Evolutionary conservation across 2,113 vertebrate genomes (phyloP), one percentile per base, ranked within the genome.

Genomic region (Strix aluco): DNA sequence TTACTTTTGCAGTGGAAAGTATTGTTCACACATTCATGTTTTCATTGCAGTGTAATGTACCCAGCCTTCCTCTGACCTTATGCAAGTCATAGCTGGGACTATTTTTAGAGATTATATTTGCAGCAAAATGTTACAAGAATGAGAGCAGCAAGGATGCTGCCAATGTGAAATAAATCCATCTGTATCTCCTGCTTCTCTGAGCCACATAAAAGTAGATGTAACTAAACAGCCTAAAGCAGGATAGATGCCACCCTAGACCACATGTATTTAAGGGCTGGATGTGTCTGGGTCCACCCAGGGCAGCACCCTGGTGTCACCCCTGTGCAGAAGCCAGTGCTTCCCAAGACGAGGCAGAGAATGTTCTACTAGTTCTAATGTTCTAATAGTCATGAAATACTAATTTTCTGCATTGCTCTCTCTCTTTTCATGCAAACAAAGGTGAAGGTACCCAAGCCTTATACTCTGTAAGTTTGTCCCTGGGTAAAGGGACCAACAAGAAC

Each of bases 51-150:
- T 65, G 90, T 86, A 96, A 96, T 91, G 89, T 58, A 87, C 78
- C 81, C 92, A 95, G 91, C 81, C 91, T 94, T 95, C 71, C 78
- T 90, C 92, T 97, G 95, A 96, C 95, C 94, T 96, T 97, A 93
- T 88, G 94, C 95, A 90, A 97, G 96, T 97, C 93, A 93, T 93
- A 51, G 70, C 93, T 93, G 83, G 81, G 71, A 84, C 96, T 97
- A 97, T 97, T 96, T 97, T 96, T 96, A 97, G 97, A 90, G 58
- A 93, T 95, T 96, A 90, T 94, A 93, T 92, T 93, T 95, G 90
- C 94, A 95, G 88, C 85, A 70, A 96, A 96, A 97, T 86, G 73
- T 59, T 96, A 72, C 59, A 96, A 96, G 95, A 97, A 97, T 94
- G 91, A 96, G 57, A 96, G 67, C 88, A 91, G 90, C 92, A 75